phyloP scores from a whole-genome alignment of 2,888 invertebrate species.

The Rotaria macrura region DNA sequence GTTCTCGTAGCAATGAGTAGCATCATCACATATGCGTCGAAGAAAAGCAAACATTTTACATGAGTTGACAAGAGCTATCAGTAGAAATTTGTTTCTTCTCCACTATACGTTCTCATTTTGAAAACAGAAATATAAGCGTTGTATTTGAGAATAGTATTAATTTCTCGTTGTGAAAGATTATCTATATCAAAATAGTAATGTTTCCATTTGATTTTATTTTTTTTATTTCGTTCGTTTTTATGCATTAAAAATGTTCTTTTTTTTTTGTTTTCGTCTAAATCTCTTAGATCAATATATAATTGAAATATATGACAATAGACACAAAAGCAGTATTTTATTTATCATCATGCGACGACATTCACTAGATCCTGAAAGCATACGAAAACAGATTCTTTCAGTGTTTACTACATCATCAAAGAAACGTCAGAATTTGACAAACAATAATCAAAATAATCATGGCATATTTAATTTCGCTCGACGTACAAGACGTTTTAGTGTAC shows the following conservation, averaged over 20 bases:
- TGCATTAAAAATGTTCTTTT: not conserved
- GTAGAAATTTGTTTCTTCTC: not conserved
- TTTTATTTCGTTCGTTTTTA: not conserved
- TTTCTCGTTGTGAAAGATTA: not conserved
- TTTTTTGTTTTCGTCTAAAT: not conserved
- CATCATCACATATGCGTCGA: not conserved
- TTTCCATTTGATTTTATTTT: not conserved
- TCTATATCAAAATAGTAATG: not conserved
- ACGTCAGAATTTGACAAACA: not conserved
- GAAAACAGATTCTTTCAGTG: constrained; percentile 15
- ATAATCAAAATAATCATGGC: not conserved
- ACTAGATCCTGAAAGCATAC: not conserved
- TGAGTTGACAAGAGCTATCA: not conserved
- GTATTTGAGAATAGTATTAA: not conserved
- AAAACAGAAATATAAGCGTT: not conserved
- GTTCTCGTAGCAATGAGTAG: not conserved
- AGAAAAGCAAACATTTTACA: not conserved
- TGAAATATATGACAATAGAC: not conserved
- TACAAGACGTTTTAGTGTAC: not conserved
- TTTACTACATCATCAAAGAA: not conserved
- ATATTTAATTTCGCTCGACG: not conserved
- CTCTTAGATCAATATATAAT: not conserved
- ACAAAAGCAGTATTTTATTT: not conserved
- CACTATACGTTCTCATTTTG: not conserved
- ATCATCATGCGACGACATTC: constrained; percentile 5